phyloP scores from a whole-genome alignment of 2,113 vertebrate genomes.

The Nipponia nippon region DNA sequence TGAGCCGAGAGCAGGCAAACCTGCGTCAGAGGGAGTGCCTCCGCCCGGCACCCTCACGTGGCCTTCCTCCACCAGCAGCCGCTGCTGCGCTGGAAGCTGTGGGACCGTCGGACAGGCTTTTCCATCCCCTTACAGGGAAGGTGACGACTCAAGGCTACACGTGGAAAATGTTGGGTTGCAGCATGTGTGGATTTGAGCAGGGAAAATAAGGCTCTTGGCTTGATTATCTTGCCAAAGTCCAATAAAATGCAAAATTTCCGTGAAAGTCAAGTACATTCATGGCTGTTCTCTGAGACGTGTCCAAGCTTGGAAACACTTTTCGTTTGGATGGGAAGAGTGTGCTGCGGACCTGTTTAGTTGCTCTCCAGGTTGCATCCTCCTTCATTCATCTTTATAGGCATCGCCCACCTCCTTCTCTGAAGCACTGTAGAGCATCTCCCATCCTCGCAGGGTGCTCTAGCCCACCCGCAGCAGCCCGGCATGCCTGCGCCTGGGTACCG shows the following conservation, averaged over 20 bases:
- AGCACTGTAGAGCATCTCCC: not conserved
- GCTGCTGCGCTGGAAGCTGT: fast-evolving
- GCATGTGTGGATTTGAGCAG: not conserved
- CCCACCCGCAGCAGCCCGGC: not conserved
- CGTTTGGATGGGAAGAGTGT: not conserved
- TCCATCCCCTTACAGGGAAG: not conserved
- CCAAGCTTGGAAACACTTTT: not conserved
- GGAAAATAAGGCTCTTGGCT: not conserved
- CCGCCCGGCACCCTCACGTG: not conserved
- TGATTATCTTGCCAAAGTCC: not conserved
- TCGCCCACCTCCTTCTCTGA: not conserved
- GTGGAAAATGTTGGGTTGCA: not conserved
- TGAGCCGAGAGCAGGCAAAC: not conserved
- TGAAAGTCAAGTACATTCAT: not conserved
- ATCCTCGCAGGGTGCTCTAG: not conserved
- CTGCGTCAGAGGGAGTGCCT: not conserved
- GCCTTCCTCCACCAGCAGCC: not conserved
- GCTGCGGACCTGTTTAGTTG: not conserved
- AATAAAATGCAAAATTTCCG: not conserved
- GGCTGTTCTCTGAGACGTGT: fast-evolving
- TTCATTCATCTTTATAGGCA: not conserved
- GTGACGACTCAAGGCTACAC: not conserved
- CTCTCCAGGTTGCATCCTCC: not conserved
- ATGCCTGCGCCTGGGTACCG: fast-evolving
- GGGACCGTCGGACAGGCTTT: fast-evolving